Base-by-base conservation (phyloP, 2,113 vertebrate species). In the Cyrtonyx montezumae region DNA sequence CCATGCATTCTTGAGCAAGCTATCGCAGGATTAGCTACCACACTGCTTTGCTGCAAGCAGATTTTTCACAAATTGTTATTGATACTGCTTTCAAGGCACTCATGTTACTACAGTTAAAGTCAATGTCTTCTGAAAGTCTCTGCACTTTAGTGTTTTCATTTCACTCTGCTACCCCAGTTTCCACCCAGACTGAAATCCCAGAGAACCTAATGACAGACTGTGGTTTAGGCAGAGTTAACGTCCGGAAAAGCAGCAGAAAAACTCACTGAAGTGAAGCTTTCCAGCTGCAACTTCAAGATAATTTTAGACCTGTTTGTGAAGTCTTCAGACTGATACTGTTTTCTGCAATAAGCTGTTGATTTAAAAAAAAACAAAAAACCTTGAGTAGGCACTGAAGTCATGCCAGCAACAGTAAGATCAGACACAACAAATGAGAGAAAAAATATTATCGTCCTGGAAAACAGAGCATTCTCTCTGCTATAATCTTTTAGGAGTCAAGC, bases 1-100 rank as follows among this genome's bases (percentile, higher is more conserved):
- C 96, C 66, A 94, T 93, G 91, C 97, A 98, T 98, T 97, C 97
- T 96, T 97, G 90, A 97, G 96, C 97, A 98, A 97, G 95, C 96
- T 93, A 90, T 97, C 10, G 65, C 93, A 97, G 91, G 97, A 98
- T 97, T 97, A 97, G 96, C 95, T 94, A 97, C 95, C 93, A 82
- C 88, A 91, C 45, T 96, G 88, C 93, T 91, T 88, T 70, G 67
- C 95, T 97, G 93, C 80, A 94, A 97, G 92, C 82, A 91, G 78
- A 90, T 94, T 89, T 93, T 96, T 91, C 79, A 87, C 46, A 71
- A 94, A 78, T 65, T 93, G 71, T 79, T 96, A 94, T 59, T 93
- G 77, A 89, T 74, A 94, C 22, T 7, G 3, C 34, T 94, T 85
- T 87, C 11, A 7, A 95, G 84, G 51, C 15, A 79, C 32, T 87